Percentiles rank a stretch among this genome's conserved stretches.
These are phyloP conservation scores for Stigmatopora argus DNA, from an alignment of 2,113 vertebrate genomes.

Conservation along the genomic window DNA sequence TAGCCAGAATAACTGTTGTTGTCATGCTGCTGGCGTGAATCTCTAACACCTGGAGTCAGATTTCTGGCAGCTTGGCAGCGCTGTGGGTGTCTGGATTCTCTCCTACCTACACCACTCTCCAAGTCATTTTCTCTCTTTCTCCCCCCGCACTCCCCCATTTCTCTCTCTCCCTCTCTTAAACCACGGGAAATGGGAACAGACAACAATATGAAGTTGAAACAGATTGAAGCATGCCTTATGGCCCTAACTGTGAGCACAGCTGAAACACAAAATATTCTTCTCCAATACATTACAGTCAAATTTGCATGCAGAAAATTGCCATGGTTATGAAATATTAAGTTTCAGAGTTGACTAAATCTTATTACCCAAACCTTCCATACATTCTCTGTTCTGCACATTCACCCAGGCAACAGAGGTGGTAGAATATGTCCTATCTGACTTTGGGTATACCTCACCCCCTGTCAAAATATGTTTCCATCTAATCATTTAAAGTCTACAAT, in stretches of 20 bases:
- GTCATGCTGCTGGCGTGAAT: constrained; percentile 55
- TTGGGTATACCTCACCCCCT: too few relatives aligned
- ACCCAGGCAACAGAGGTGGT: too few relatives aligned
- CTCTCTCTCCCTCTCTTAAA: constrained; percentile 9
- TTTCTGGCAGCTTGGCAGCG: constrained; percentile 50
- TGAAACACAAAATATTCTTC: not conserved
- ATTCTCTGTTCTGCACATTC: too few relatives aligned
- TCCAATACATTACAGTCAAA: not conserved
- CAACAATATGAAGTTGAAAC: not conserved
- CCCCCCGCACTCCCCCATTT: constrained; percentile 8
- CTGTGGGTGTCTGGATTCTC: constrained; percentile 40
- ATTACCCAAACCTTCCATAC: too few relatives aligned
- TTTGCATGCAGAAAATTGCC: not conserved
- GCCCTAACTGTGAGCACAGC: not conserved
- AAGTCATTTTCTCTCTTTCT: constrained; percentile 12
- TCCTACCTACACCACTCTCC: constrained; percentile 29
- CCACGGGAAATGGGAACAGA: not conserved
- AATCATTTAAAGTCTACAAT: too few relatives aligned
- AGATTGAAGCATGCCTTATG: not conserved
- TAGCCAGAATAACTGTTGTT: constrained; percentile 47
- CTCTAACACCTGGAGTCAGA: constrained; percentile 59
- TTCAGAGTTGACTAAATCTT: not conserved
- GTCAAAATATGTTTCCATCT: too few relatives aligned
- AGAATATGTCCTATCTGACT: too few relatives aligned
- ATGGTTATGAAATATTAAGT: not conserved